A percentile compares a stretch with the other conserved stretches of the same genome.
Conservation (phyloP, 2,888 invertebrate species). For the Drosophila merina region DNA sequence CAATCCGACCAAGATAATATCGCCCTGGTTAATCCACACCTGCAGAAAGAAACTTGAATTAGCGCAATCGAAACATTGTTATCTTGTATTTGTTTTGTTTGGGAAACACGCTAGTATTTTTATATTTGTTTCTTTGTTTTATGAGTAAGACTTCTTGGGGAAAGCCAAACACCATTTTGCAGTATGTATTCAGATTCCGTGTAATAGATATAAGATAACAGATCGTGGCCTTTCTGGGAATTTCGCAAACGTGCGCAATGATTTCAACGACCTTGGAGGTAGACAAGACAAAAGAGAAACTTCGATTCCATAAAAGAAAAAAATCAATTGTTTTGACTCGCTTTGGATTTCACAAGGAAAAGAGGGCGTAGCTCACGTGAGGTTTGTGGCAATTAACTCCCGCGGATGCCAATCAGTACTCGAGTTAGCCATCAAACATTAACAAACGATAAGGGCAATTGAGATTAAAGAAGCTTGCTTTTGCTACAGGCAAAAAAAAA, state of each 20-base stretch:
- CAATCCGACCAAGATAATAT: constrained; percentile 98
- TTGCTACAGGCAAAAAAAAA: no score
- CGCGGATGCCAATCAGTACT: constrained; percentile 28
- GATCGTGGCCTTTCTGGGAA: constrained; percentile 53
- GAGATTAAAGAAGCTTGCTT: constrained; percentile 12
- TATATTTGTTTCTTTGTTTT: constrained; percentile 3
- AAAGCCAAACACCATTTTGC: constrained; percentile 32
- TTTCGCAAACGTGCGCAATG: constrained; percentile 61
- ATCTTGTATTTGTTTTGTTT: constrained; percentile 15
- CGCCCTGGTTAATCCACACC: constrained; percentile 99
- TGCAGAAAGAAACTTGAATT: constrained; percentile 76
- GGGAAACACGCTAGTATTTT: not conserved
- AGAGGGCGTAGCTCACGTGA: constrained; percentile 22
- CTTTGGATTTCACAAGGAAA: constrained; percentile 29
- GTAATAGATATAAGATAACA: constrained; percentile 63
- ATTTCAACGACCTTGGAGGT: constrained; percentile 12
- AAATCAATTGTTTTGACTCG: not conserved
- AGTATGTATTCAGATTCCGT: constrained; percentile 42
- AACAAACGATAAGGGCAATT: not conserved
- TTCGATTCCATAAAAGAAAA: constrained; percentile 4
- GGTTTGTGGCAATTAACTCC: constrained; percentile 5
- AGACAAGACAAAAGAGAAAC: constrained; percentile 13
- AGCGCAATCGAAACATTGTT: not conserved
- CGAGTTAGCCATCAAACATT: constrained; percentile 14
- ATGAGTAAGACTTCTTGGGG: constrained; percentile 25